Percentiles rank a stretch among this genome's conserved stretches.
These are phyloP conservation scores for Drosophila murphyi DNA, from an alignment of 1,140 invertebrate species.

Conservation along the genomic window DNA sequence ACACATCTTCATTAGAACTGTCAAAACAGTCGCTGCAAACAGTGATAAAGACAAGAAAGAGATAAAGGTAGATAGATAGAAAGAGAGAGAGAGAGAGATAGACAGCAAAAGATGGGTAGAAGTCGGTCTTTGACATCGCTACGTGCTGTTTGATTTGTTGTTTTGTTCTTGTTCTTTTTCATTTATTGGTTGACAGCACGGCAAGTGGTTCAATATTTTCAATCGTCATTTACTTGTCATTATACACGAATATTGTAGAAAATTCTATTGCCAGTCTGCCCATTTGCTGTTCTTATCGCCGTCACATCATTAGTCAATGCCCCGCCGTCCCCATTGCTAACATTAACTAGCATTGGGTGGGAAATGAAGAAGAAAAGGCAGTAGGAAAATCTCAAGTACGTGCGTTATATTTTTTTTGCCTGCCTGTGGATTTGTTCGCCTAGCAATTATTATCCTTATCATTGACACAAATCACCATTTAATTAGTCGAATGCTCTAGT, in stretches of 20 bases:
- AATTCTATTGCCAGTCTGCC: constrained; percentile 42
- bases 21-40: constrained; percentile 57
- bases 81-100: neutral
- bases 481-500: constrained; percentile 73
- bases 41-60: constrained; percentile 16
- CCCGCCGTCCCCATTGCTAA: constrained; percentile 25
- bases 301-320: constrained; percentile 70
- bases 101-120: neutral
- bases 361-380: constrained; percentile 8
- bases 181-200: constrained; percentile 72
- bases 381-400: constrained; percentile 48
- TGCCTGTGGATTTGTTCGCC: constrained; percentile 69
- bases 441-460: constrained; percentile 78
- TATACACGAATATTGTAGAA: constrained; percentile 35
- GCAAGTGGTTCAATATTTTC: constrained; percentile 67
- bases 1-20: constrained; percentile 79
- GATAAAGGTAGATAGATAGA: neutral
- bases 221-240: constrained; percentile 70
- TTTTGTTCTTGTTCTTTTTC: constrained; percentile 36
- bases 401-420: constrained; percentile 26
- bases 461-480: constrained; percentile 80
- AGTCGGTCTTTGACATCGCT: neutral
- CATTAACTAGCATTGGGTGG: neutral
- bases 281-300: constrained; percentile 57
- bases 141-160: constrained; percentile 60